Conservation (phyloP, 2,888 invertebrate genomes). For the Oscheius sp. region DNA sequence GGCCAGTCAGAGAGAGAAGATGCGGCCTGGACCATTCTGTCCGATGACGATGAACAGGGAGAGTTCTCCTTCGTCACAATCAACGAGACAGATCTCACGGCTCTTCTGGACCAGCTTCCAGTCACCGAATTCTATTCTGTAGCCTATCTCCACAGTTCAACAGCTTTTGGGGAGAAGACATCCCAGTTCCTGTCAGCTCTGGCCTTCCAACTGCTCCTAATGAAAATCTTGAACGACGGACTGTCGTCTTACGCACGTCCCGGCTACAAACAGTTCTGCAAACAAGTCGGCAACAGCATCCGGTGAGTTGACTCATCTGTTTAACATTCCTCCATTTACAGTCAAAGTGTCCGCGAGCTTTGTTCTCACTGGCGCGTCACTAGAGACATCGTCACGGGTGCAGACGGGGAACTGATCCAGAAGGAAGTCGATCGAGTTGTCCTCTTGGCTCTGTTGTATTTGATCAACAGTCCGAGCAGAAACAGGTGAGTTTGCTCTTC, state of each 20-base stretch:
- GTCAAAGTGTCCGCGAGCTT: slow-evolving; percentile 64
- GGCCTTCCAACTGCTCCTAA: slow-evolving; percentile 62
- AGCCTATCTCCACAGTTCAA: slow-evolving; percentile 61
- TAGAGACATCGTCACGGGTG: slow-evolving; percentile 41
- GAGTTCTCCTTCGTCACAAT: slow-evolving; percentile 61
- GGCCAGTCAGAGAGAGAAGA: slow-evolving; percentile 55
- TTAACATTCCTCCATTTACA: slow-evolving; percentile 27
- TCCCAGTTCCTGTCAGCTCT: slow-evolving; percentile 65
- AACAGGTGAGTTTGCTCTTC: background rate
- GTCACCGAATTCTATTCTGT: slow-evolving; percentile 65
- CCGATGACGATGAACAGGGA: slow-evolving; percentile 55
- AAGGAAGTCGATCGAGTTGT: slow-evolving; percentile 69
- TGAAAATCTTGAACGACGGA: slow-evolving; percentile 70
- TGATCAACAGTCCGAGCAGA: slow-evolving; percentile 48
- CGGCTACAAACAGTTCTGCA: slow-evolving; percentile 64
- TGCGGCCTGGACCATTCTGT: slow-evolving; percentile 56
- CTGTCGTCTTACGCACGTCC: slow-evolving; percentile 61
- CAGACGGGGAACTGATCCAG: slow-evolving; percentile 56
- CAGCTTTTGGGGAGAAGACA: slow-evolving; percentile 53
- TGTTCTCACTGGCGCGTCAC: slow-evolving; percentile 63
- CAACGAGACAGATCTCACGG: slow-evolving; percentile 65
- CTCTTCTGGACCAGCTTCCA: slow-evolving; percentile 67
- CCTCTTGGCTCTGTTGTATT: slow-evolving; percentile 62
- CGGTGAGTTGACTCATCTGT: slow-evolving; percentile 50
- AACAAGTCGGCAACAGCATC: slow-evolving; percentile 65